Percentiles rank a stretch among this genome's conserved stretches.
phyloP scores from a whole-genome alignment of 2,113 vertebrate genomes.

The Pelecanoides urinatrix region DNA sequence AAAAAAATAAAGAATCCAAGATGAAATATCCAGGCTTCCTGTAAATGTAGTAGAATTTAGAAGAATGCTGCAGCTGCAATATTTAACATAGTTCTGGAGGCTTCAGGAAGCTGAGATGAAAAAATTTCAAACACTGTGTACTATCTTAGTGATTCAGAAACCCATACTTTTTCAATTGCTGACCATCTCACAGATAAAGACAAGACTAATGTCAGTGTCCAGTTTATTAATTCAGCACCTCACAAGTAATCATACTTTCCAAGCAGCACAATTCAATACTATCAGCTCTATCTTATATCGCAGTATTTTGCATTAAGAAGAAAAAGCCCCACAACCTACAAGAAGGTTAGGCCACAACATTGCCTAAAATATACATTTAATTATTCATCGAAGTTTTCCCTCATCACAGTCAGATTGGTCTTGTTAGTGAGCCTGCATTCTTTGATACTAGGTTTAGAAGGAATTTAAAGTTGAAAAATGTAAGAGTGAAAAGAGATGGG shows the following conservation, averaged over 20 bases:
- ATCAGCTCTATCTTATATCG: background rate
- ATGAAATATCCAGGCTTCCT: background rate
- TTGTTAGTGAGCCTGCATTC: background rate
- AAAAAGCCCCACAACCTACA: background rate
- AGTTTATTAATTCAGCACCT: background rate
- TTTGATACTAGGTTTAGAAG: slow-evolving; percentile 4
- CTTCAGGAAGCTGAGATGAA: background rate
- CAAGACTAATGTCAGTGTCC: background rate
- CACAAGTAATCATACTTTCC: background rate
- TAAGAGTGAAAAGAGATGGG: background rate
- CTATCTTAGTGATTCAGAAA: background rate
- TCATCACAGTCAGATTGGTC: background rate
- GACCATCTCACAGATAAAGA: background rate
- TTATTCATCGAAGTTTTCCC: background rate
- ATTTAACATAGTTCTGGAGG: background rate
- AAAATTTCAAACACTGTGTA: background rate
- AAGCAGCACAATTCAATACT: background rate
- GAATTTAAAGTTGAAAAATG: background rate
- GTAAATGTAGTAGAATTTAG: background rate
- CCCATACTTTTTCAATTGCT: background rate
- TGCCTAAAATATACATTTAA: slow-evolving; percentile 2
- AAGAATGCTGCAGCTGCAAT: background rate
- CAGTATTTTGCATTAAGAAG: background rate
- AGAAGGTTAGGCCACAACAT: background rate
- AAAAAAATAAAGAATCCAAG: background rate